phyloP scores from a whole-genome alignment of 1,140 invertebrate species.

The Hestina assimilis region DNA sequence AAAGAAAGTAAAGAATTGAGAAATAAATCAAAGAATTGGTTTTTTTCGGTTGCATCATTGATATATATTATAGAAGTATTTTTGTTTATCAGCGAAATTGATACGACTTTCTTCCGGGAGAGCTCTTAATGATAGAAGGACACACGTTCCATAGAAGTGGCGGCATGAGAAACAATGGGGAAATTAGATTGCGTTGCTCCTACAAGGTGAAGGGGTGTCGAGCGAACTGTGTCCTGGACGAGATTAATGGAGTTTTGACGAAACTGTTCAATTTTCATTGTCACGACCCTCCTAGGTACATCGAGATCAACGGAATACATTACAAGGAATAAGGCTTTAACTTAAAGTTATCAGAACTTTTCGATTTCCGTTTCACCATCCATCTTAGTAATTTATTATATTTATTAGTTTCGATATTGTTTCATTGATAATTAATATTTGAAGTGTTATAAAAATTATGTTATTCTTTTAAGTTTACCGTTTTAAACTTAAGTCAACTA shows the following conservation, averaged over 20 bases:
- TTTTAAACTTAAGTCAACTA: too few relatives aligned
- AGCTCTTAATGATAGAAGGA: conserved; percentile 27
- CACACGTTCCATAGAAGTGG: conserved; percentile 30
- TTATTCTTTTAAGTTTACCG: too few relatives aligned
- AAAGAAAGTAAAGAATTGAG: too few relatives aligned
- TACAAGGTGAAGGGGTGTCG: conserved; percentile 30
- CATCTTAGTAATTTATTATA: too few relatives aligned
- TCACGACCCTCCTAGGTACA: conserved; percentile 17
- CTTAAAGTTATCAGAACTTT: too few relatives aligned
- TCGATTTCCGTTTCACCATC: too few relatives aligned
- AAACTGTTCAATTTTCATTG: conserved; percentile 2
- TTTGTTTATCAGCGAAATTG: conserved; percentile 21
- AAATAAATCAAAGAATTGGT: too few relatives aligned
- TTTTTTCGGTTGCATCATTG: too few relatives aligned
- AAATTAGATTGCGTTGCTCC: conserved; percentile 35
- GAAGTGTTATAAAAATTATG: too few relatives aligned
- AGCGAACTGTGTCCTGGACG: conserved; percentile 26
- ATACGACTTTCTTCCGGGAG: conserved; percentile 23
- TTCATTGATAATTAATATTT: too few relatives aligned
- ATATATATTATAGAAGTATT: conserved; percentile 2
- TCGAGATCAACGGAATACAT: conserved; percentile 12
- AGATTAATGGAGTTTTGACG: not conserved
- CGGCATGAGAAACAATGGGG: conserved; percentile 24
- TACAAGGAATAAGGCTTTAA: conserved; percentile 11
- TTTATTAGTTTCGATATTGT: too few relatives aligned